Conservation (phyloP, 2,113 vertebrate species). For the Rutilus rutilus region DNA sequence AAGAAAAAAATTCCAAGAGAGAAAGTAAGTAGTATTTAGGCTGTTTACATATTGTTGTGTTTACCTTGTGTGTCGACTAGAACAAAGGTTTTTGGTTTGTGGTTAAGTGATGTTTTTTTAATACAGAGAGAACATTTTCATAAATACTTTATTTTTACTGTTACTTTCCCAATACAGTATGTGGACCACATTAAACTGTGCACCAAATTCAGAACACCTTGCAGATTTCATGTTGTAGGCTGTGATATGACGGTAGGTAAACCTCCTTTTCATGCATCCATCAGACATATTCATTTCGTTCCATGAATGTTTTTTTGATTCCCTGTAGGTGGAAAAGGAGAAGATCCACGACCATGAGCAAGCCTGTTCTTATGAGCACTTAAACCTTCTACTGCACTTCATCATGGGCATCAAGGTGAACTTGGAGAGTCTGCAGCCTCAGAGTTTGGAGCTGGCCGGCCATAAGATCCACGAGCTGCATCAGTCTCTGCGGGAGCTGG, state of each 20-base stretch:
- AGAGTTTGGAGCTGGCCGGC: constrained; percentile 77
- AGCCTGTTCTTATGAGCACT: constrained; percentile 84
- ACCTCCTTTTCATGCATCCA: background rate
- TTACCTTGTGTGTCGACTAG: background rate
- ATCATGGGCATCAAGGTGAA: constrained; percentile 85
- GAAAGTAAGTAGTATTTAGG: constrained; percentile 74
- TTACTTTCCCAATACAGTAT: constrained; percentile 77
- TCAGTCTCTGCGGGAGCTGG: constrained; percentile 78
- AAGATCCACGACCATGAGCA: constrained; percentile 86
- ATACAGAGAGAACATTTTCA: background rate
- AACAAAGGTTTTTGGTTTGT: background rate
- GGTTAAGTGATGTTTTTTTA: no score
- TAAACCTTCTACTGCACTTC: constrained; percentile 86
- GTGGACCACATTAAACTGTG: constrained; percentile 92
- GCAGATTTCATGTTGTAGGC: constrained; percentile 88
- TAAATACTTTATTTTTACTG: constrained; percentile 6
- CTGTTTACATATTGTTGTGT: background rate
- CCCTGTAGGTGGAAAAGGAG: constrained; percentile 86
- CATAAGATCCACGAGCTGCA: constrained; percentile 79
- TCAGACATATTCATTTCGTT: background rate
- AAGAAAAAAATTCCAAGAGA: constrained; percentile 91
- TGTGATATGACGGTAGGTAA: constrained; percentile 83
- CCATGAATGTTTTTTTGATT: background rate
- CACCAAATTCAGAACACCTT: constrained; percentile 86
- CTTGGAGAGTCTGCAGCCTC: constrained; percentile 80